phyloP scores from a whole-genome alignment of 2,888 invertebrate species.

The Nycteola revayana region DNA sequence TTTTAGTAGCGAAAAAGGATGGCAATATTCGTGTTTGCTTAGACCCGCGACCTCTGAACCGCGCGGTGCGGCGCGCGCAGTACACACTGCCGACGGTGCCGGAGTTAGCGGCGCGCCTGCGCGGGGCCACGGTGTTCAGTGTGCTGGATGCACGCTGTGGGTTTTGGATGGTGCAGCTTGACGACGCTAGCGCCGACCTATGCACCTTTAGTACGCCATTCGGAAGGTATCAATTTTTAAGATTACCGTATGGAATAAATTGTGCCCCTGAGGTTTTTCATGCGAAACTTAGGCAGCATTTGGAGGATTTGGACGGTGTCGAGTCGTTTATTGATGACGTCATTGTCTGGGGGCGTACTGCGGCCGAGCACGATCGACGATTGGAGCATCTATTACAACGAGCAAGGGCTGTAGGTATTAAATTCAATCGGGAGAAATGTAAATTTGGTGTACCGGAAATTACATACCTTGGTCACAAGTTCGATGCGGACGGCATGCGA shows the following conservation, averaged over 20 bases:
- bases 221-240: constrained; percentile 14
- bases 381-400: constrained; percentile 12
- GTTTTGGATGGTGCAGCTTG: too few relatives aligned
- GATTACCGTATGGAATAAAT: constrained; percentile 25
- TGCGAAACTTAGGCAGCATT: constrained; percentile 16
- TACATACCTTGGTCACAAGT: constrained; percentile 23
- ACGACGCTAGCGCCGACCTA: background rate
- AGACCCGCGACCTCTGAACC: too few relatives aligned
- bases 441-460: constrained; percentile 16
- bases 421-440: constrained; percentile 23
- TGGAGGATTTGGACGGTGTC: constrained; percentile 22
- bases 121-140: too few relatives aligned
- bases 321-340: constrained; percentile 16
- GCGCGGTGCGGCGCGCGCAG: too few relatives aligned
- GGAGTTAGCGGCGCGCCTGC: too few relatives aligned
- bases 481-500: constrained; percentile 13
- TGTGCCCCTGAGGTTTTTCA: constrained; percentile 29
- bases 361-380: constrained; percentile 8
- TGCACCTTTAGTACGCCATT: too few relatives aligned
- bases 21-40: too few relatives aligned
- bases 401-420: constrained; percentile 16
- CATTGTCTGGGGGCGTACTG: constrained; percentile 3
- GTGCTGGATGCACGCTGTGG: too few relatives aligned
- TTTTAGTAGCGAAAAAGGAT: too few relatives aligned
- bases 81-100: too few relatives aligned